phyloP scores from a whole-genome alignment of 2,113 vertebrate genomes.

The Hyperopisus bebe region DNA sequence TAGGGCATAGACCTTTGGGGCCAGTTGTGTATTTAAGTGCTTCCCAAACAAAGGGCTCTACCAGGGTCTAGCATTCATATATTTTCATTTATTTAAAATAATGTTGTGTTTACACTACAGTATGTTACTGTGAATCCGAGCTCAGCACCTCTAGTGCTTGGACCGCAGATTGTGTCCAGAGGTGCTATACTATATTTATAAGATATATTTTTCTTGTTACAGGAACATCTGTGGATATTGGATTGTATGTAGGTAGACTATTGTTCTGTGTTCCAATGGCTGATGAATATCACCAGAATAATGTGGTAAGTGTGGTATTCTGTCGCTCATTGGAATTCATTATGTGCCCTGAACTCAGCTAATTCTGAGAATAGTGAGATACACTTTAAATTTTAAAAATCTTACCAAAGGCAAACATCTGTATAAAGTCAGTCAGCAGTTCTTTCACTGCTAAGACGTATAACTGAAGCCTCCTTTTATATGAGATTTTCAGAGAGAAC shows the following conservation, averaged over 20 bases:
- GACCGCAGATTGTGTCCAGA: neutral
- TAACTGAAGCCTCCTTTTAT: neutral
- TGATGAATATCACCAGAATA: slow-evolving; percentile 58
- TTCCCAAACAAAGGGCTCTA: neutral
- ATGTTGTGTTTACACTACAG: neutral
- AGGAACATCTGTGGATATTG: slow-evolving; percentile 29
- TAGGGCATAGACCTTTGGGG: neutral
- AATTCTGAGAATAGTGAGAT: neutral
- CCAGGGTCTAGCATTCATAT: neutral
- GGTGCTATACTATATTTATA: neutral
- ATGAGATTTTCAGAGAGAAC: neutral
- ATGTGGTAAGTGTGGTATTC: slow-evolving; percentile 50
- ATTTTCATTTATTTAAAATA: neutral
- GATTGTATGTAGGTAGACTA: slow-evolving; percentile 52
- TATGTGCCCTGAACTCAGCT: neutral
- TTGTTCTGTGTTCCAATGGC: slow-evolving; percentile 52
- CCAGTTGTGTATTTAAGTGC: neutral
- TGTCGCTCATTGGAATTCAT: neutral
- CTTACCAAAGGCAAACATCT: neutral
- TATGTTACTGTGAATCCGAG: neutral
- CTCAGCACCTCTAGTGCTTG: neutral
- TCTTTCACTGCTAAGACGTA: neutral
- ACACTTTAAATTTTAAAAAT: neutral
- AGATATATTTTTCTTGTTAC: neutral
- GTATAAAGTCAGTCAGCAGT: neutral